Evolutionary conservation across 2,797 vertebrate species (phyloP), one percentile per base, ranked within the genome.

Genomic region (Synanceia verrucosa): DNA sequence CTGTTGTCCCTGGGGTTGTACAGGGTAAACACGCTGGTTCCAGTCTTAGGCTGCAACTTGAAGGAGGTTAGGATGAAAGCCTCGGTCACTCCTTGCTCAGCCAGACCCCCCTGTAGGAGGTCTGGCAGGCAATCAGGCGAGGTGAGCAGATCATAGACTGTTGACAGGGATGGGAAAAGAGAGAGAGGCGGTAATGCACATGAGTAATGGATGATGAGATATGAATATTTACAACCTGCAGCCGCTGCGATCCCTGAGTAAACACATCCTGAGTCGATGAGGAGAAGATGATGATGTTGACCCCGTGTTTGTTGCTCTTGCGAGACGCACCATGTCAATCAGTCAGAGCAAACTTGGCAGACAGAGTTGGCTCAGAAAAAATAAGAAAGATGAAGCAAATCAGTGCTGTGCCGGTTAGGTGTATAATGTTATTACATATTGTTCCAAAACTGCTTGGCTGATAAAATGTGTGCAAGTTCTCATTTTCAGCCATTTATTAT

Each of bases 131-230:
- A 96, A 52, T 96, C 96, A 12, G 96, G 94, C 16, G 95, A 95
- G 0, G 95, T 96, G 74, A 99, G 96, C 75, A 99, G 96, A 92
- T 99, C 96, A 76, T 99, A 96, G 76, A 97, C 97, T 98, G 89
- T 53, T 63, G 78, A 81, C 76, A n/a, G 81, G 70, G 34, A 21
- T 2, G 31, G 48, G 41, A 51, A 26, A 23, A 37, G 55, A 62
- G 56, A 62, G 44, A 73, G 68, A 58, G 57, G 63, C 11, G 8
- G 71, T 65, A 66, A 86, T 72, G 65, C 76, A 71, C 59, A 63
- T 57, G 57, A 80, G 76, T 73, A 73, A 82, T 68, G 69, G 64
- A 75, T 76, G 69, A 77, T 56, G 63, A 75, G 59, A 65, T 65
- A 74, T 82, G 76, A 87, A 86, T 89, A 85, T 88, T 79, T 85